Base-by-base conservation (phyloP, 2,888 invertebrate species). In the Drosophila multiciliata region DNA sequence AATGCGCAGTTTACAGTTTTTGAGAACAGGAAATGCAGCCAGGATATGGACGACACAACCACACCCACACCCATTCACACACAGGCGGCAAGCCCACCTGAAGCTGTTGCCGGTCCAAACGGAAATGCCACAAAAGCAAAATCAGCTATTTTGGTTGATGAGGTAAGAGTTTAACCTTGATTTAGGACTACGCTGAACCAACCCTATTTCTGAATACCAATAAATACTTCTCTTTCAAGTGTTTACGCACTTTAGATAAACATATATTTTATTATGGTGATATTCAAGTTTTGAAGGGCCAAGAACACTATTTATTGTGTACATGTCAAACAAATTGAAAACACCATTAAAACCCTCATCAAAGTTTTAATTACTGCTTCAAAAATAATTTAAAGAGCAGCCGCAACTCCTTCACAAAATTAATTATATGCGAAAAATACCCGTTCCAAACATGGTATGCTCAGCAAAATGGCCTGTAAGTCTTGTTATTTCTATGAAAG, bases 91-190 rank as follows among this genome's bases (percentile, higher is more conserved):
- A 45, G 59, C 59, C 67, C 52, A 60, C 55, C 66, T 63, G 71
- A 58, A 72, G 57, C 57, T 71, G 59, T 66, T 70, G 75, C 60
- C 70, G 70, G 66, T 66, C 59, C 48, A 55, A 49, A 42, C 62
- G 60, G 62, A 35, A 75, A 60, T 75, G 29, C 32, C 36, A 26
- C 20, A 40, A 15, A n/a, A 61, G 40, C 36, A n/a, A 45, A 40
- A 65, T 57, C 45, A 45, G 15, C 45, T 45, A 20, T 20, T 12
- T 15, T 12, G 3, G 1, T 6, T 6, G 12, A 45, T 15, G 20
- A 45, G 45, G 15, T 8, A 23, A 15, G 15, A 7, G 8, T 23
- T 15, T 4, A 23, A 4, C 23, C 23, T 23, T 4, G 20, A 20
- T 20, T 45, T 12, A 20, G 45, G 20, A 1, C 12, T 20, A 45